Conservation (phyloP, 2,797 vertebrate species). For the Periparus ater region DNA sequence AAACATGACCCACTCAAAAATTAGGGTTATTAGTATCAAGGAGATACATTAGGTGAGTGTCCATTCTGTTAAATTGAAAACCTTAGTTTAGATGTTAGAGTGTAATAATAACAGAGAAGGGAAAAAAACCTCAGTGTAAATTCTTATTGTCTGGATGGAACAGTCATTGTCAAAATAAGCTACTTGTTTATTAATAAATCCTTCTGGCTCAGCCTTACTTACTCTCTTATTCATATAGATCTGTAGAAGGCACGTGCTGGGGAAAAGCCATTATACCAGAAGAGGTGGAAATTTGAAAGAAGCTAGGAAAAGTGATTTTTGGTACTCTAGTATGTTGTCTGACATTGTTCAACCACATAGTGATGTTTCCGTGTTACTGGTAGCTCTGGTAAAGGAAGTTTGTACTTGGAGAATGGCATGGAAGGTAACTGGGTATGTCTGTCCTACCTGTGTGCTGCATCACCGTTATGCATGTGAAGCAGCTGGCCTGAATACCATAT, state of each 20-base stretch:
- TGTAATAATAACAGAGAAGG: neutral
- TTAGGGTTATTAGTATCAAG: neutral
- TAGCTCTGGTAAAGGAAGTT: neutral
- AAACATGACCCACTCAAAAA: neutral
- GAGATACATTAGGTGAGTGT: neutral
- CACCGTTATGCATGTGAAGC: fast-evolving
- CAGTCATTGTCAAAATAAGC: neutral
- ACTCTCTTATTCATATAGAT: neutral
- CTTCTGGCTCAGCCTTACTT: neutral
- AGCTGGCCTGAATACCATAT: neutral
- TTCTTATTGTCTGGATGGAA: neutral
- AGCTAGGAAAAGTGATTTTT: neutral
- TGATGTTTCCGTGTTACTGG: neutral
- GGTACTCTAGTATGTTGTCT: neutral
- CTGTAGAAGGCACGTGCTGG: neutral
- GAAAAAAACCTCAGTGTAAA: neutral
- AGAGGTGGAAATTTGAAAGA: neutral
- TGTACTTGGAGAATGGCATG: neutral
- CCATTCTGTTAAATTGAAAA: neutral
- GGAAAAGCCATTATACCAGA: neutral
- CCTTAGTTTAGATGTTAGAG: neutral
- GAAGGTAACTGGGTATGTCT: neutral
- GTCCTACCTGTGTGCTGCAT: neutral
- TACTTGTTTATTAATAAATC: neutral
- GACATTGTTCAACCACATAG: neutral